Base-by-base conservation (phyloP, 92 coral and sea anemone genomes). In the Scolanthus callimorphus region DNA sequence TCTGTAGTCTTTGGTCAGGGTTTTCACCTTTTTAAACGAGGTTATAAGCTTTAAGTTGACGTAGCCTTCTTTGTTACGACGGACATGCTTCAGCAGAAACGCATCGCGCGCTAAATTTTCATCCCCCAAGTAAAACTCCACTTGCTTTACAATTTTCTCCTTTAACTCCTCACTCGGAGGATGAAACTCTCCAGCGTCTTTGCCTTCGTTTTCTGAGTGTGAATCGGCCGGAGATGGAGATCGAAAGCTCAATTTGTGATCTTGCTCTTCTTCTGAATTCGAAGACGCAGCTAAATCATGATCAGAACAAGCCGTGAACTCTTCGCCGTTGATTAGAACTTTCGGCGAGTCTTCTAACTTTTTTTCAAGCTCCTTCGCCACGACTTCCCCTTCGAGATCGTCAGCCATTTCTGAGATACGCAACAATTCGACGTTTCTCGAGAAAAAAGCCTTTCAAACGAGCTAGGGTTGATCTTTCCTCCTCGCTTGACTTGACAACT, bases 1-100 rank as follows among this genome's bases (percentile, higher is more conserved):
- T 31, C 99, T 64, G 68, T 69, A 89, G 55, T 94, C 99, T 59
- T 94, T 94, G 25, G 99, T 89, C 20, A 94, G 82, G 44, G 96
- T 79, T 46, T 90, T 89, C 26, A 94, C 96, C 65, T 85, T 94
- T 76, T 94, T 94, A 71, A 94, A 94, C 29, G 99, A 94, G 43
- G 99, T 94, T 39, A 94, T 85, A 6, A 94, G 86, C 80, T 94
- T 94, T 20, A 92, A 60, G 47, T 94, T 94, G 19, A 94, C 99
- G 68, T 63, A 94, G 2, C 99, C 99, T 38, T 94, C 99, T 62
- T 89, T 94, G 78, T 94, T 90, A 3, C 99, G 92, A 19, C 99
- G 92, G 21, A 94, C 99, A 63, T 94, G 99, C 56, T 94, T 94
- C 57, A 94, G 78, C 2, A 94, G 79, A 38, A 94, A 94, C 27